Conservation (phyloP, 2,113 vertebrate genomes). For the Cheirogaleus medius region DNA sequence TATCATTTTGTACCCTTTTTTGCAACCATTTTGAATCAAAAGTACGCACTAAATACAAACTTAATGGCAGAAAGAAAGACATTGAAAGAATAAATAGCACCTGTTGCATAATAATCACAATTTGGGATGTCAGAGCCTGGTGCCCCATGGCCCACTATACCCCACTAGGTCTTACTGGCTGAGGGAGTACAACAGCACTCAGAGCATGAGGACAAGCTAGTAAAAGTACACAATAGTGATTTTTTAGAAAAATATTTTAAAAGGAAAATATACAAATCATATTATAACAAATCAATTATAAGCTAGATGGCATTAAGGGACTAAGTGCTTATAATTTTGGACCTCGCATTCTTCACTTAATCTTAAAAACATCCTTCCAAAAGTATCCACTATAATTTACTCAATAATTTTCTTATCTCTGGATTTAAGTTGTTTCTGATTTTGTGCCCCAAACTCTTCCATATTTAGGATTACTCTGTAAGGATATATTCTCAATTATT, state of each 20-base stretch:
- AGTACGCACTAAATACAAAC: background rate
- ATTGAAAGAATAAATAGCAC: background rate
- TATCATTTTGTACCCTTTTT: background rate
- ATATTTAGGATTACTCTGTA: background rate
- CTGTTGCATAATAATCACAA: fast-evolving
- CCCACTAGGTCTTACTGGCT: too few species aligned
- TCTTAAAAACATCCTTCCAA: background rate
- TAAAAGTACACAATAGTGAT: background rate
- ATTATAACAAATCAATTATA: background rate
- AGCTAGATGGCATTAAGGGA: background rate
- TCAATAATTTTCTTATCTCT: slow-evolving; percentile 14
- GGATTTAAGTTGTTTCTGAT: background rate
- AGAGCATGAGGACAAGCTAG: background rate
- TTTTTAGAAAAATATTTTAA: background rate
- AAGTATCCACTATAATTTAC: background rate
- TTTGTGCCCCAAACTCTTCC: background rate
- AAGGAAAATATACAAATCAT: background rate
- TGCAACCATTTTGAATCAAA: background rate
- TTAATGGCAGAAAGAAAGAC: background rate
- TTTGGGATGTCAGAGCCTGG: background rate
- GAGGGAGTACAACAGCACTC: background rate
- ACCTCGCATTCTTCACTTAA: background rate
- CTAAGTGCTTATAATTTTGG: background rate
- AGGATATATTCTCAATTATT: background rate
- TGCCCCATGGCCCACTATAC: background rate